A percentile compares a stretch with the other conserved stretches of the same genome.
phyloP scores from a whole-genome alignment of 2,797 vertebrate species.

The Siniperca scherzeri region DNA sequence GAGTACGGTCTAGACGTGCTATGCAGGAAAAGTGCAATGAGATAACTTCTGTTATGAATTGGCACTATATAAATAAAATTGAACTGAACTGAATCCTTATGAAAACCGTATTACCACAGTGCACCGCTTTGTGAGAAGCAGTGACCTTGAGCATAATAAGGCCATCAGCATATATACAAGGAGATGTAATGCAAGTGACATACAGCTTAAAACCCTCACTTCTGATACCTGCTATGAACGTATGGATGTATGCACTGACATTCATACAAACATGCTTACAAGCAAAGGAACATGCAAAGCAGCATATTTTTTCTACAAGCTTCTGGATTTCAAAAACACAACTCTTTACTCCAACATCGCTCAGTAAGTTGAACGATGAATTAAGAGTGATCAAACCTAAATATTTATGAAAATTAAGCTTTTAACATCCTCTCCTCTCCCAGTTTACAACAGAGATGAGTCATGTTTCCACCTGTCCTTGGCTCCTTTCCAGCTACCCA shows the following conservation, averaged over 20 bases:
- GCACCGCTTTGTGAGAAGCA: background rate
- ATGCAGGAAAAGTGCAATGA: too few relatives aligned
- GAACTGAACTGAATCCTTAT: too few relatives aligned
- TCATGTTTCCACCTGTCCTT: conserved; percentile 30
- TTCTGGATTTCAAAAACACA: background rate
- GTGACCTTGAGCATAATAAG: conserved; percentile 10
- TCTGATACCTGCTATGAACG: background rate
- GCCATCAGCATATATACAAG: background rate
- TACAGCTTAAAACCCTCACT: background rate
- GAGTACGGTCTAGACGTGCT: too few relatives aligned
- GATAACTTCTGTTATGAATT: too few relatives aligned
- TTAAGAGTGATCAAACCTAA: background rate
- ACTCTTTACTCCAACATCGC: background rate
- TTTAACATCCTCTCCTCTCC: background rate
- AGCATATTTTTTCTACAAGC: background rate
- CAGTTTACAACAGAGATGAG: background rate
- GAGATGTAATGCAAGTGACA: background rate
- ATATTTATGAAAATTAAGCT: background rate
- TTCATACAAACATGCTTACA: background rate
- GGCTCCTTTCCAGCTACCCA: conserved; percentile 15
- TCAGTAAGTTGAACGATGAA: background rate
- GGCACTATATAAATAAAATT: too few relatives aligned
- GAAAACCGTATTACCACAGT: background rate
- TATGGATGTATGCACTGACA: too few relatives aligned
- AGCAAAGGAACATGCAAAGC: background rate